phyloP scores from a whole-genome alignment of 1,140 invertebrate genomes.

The Trinorchestia longiramus region DNA sequence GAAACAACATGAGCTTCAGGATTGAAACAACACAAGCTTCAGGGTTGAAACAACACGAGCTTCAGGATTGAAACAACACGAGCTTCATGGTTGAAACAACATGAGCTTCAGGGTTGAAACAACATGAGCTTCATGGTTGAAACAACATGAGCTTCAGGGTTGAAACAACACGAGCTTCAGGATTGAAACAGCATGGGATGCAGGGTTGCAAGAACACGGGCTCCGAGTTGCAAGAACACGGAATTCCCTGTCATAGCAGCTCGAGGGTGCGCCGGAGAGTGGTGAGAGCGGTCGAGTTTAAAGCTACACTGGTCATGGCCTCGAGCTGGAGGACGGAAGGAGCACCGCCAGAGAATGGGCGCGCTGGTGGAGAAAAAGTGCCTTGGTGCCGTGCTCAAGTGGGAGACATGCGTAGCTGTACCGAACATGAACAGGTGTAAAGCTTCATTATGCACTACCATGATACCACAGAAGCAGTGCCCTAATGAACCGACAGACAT shows the following conservation, averaged over 20 bases:
- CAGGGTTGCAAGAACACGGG: too few relatives aligned
- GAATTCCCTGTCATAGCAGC: background rate
- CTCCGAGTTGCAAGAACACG: too few relatives aligned
- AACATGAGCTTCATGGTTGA: too few relatives aligned
- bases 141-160: too few relatives aligned
- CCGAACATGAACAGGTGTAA: background rate
- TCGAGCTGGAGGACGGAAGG: background rate
- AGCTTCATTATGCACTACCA: background rate
- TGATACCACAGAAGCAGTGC: background rate
- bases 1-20: too few relatives aligned
- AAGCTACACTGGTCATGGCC: constrained; percentile 40
- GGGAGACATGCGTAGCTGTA: background rate
- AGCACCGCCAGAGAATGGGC: background rate
- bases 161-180: too few relatives aligned
- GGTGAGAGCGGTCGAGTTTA: constrained; percentile 22
- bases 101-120: too few relatives aligned
- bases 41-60: too few relatives aligned
- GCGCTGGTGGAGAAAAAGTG: background rate
- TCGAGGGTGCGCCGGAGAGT: background rate
- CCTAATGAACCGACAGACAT: background rate
- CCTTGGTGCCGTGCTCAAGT: background rate
- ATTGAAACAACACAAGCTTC: too few relatives aligned
- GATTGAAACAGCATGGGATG: too few relatives aligned
- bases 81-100: too few relatives aligned
- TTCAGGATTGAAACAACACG: too few relatives aligned